These are phyloP conservation scores for Chelonus insularis DNA, from an alignment of 1,140 invertebrate genomes.

Conservation along the genomic window DNA sequence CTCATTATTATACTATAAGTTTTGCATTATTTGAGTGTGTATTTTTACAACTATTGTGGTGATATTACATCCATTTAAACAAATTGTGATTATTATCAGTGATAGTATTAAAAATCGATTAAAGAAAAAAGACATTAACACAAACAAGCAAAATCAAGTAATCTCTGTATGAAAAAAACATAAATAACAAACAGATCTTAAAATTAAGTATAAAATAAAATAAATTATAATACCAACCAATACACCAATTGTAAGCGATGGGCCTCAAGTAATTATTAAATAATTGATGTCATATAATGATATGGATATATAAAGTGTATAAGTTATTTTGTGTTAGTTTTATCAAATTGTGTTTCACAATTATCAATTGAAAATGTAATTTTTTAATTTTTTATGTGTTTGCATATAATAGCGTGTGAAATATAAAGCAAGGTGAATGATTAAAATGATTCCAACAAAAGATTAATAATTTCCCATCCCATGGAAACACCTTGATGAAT, in stretches of 20 bases:
- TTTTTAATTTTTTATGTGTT: too few relatives aligned
- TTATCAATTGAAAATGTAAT: too few relatives aligned
- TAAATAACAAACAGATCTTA: constrained; percentile 33
- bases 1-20: too few relatives aligned
- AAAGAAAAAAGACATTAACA: constrained; percentile 39
- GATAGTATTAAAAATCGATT: constrained; percentile 35
- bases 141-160: constrained; percentile 55
- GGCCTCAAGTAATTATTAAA: background rate
- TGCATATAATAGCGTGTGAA: background rate
- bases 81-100: constrained; percentile 10
- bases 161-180: constrained; percentile 48
- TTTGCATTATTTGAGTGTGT: too few relatives aligned
- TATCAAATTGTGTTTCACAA: too few relatives aligned
- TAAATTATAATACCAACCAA: constrained; percentile 35
- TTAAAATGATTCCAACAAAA: background rate
- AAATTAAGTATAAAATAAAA: constrained; percentile 21
- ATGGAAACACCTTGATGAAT: constrained; percentile 62
- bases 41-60: too few relatives aligned
- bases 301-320: too few relatives aligned
- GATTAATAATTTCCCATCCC: constrained; percentile 22
- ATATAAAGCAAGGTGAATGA: constrained; percentile 18
- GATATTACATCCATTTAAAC: constrained; percentile 11
- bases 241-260: constrained; percentile 15
- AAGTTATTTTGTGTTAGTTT: too few relatives aligned
- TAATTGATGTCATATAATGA: too few relatives aligned